Conservation (phyloP, 2,888 invertebrate species). For the Hyposoter didymator region DNA sequence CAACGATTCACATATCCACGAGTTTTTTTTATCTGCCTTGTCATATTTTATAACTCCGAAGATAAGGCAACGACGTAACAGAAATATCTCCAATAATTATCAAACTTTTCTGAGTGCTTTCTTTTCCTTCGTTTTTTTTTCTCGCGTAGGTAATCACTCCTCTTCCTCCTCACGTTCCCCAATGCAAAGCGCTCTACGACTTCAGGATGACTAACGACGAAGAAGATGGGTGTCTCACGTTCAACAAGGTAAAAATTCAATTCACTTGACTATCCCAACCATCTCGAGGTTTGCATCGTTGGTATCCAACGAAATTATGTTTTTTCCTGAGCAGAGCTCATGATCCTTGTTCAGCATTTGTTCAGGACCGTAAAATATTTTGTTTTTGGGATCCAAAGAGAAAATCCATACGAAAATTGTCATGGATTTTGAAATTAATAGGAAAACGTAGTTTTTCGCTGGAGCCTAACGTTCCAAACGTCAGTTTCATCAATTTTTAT, state of each 20-base stretch:
- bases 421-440: no score
- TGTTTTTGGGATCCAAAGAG: no score
- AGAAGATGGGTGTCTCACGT: slow-evolving; percentile 96
- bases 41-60: slow-evolving; percentile 2
- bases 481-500: no score
- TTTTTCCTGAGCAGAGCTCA: no score
- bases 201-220: slow-evolving; percentile 95
- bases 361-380: no score
- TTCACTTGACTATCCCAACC: background rate
- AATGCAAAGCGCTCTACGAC: slow-evolving; percentile 95
- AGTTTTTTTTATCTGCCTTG: slow-evolving; percentile 23
- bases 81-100: background rate
- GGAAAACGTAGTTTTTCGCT: no score
- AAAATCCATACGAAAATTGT: no score
- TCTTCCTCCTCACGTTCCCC: slow-evolving; percentile 91
- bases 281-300: background rate
- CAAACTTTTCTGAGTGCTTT: slow-evolving; percentile 35
- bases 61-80: slow-evolving; percentile 33
- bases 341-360: no score
- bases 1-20: background rate
- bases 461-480: no score
- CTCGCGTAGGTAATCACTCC: slow-evolving; percentile 89
- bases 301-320: background rate
- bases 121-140: slow-evolving; percentile 62
- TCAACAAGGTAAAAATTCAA: slow-evolving; percentile 89